These are phyloP conservation scores for Nomia melanderi DNA, from an alignment of 1,140 invertebrate genomes.

Conservation along the genomic window DNA sequence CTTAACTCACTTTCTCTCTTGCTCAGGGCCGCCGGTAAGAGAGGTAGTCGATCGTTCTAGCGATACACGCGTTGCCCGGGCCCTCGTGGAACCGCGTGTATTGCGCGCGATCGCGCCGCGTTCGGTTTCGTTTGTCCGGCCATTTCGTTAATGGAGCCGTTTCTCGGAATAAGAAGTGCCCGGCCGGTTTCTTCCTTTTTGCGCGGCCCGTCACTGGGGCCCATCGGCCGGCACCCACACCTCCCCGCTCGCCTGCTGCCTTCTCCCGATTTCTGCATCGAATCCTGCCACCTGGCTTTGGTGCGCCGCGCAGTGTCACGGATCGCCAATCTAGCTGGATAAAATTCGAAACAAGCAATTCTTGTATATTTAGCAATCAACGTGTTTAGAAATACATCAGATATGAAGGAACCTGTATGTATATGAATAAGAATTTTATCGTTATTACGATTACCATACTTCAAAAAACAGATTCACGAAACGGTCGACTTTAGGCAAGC, in stretches of 20 bases:
- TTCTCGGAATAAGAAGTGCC: conserved; percentile 66
- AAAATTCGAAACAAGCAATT: too few relatives aligned
- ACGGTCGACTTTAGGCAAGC: too few relatives aligned
- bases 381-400: too few relatives aligned
- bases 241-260: not conserved
- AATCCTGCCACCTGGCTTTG: conserved; percentile 36
- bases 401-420: too few relatives aligned
- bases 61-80: conserved; percentile 45
- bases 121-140: conserved; percentile 62
- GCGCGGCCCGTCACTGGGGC: conserved; percentile 49
- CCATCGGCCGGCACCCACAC: conserved; percentile 49
- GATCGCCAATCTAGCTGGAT: too few relatives aligned
- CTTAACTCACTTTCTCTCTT: conserved; percentile 35
- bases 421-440: too few relatives aligned
- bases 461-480: too few relatives aligned
- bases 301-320: conserved; percentile 36
- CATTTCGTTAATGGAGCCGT: conserved; percentile 70
- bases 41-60: conserved; percentile 59
- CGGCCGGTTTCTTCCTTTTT: conserved; percentile 45
- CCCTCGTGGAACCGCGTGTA: conserved; percentile 17
- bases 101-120: conserved; percentile 47
- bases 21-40: conserved; percentile 31
- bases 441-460: too few relatives aligned
- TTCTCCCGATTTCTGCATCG: not conserved
- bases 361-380: too few relatives aligned